These are phyloP conservation scores for Cryptoprocta ferox DNA, from an alignment of 2,797 vertebrate species.

Conservation along the genomic window DNA sequence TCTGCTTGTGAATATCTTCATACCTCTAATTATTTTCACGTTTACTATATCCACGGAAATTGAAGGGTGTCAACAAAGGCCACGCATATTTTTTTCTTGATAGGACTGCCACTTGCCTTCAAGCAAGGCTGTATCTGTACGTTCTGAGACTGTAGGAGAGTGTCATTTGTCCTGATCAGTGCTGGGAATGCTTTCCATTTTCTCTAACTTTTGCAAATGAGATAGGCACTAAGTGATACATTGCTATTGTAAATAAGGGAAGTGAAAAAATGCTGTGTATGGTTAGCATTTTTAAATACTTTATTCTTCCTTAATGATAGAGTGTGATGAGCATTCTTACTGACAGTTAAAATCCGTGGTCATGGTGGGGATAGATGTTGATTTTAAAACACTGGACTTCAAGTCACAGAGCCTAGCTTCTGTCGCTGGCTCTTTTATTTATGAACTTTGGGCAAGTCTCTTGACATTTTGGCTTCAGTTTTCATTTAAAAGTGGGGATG, in stretches of 20 bases:
- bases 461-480: constrained; percentile 43
- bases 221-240: neutral
- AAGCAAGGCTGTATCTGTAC: neutral
- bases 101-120: neutral
- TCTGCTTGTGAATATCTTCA: neutral
- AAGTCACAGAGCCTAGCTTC: neutral
- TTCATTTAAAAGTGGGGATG: constrained; percentile 41
- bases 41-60: neutral
- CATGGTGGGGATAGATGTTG: neutral
- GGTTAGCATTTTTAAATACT: constrained; percentile 5
- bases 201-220: constrained; percentile 16
- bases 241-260: neutral
- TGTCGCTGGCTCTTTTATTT: neutral
- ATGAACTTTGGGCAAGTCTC: constrained; percentile 25
- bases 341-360: neutral
- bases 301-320: constrained; percentile 10
- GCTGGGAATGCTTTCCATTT: neutral
- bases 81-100: neutral
- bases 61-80: neutral
- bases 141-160: neutral
- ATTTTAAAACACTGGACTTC: neutral
- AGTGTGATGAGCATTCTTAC: neutral
- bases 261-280: constrained; percentile 9
- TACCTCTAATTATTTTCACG: neutral
- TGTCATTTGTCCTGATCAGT: neutral